Conservation (phyloP, 2,797 vertebrate genomes). For the Premnoplex brunnescens region DNA sequence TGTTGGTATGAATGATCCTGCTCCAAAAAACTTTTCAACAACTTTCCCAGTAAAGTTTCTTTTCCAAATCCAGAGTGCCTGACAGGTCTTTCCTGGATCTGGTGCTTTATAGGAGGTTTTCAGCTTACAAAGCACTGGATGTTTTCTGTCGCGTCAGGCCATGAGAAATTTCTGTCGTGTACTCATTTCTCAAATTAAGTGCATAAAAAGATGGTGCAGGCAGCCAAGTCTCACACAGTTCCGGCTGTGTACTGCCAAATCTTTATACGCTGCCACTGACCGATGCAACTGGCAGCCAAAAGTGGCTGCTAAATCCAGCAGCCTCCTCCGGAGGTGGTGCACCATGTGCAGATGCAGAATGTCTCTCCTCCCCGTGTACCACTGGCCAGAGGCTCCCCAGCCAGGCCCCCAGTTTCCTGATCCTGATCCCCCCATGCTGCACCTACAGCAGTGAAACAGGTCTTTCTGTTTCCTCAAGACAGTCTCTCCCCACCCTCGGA, state of each 20-base stretch:
- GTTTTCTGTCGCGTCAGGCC: background rate
- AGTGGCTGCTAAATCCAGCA: background rate
- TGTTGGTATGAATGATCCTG: background rate
- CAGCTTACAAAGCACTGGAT: background rate
- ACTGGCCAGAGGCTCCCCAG: background rate
- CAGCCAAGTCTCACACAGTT: constrained; percentile 60
- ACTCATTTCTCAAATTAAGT: constrained; percentile 50
- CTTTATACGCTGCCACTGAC: background rate
- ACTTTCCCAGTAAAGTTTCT: background rate
- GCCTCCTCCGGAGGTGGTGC: background rate
- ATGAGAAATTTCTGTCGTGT: constrained; percentile 22
- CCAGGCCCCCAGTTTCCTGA: background rate
- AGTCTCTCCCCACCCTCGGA: background rate
- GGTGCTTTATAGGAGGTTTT: background rate
- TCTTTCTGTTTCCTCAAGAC: background rate
- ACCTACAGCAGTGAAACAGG: background rate
- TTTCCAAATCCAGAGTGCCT: background rate
- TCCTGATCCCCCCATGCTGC: background rate
- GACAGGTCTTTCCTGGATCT: background rate
- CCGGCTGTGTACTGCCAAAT: background rate
- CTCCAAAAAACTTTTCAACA: background rate
- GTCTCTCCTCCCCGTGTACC: background rate
- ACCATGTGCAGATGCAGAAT: background rate
- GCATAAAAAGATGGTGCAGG: constrained; percentile 36
- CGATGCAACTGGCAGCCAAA: background rate